phyloP scores from a whole-genome alignment of 2,113 vertebrate species.

The Pachyramphus minor region DNA sequence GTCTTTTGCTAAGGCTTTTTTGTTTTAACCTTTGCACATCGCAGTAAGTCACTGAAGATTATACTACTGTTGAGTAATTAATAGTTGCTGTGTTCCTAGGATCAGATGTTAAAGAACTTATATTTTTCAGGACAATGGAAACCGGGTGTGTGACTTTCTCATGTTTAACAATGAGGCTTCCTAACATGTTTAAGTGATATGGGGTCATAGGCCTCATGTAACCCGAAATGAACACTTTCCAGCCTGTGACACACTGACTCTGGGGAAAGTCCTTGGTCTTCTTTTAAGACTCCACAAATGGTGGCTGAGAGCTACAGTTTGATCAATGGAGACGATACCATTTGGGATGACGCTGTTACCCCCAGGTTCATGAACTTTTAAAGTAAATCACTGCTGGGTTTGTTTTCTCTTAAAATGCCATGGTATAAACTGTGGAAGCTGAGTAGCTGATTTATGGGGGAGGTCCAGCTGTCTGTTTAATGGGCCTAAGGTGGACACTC shows the following conservation, averaged over 20 bases:
- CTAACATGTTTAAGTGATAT: not conserved
- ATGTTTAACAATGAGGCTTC: not conserved
- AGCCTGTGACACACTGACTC: not conserved
- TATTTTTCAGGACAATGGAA: not conserved
- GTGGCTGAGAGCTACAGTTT: not conserved
- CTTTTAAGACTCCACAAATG: not conserved
- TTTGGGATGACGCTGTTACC: not conserved
- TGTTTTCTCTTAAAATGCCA: not conserved
- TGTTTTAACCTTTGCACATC: not conserved
- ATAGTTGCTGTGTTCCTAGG: not conserved
- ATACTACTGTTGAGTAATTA: not conserved
- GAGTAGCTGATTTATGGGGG: not conserved
- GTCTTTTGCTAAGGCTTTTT: not conserved
- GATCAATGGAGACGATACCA: not conserved
- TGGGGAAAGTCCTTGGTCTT: not conserved
- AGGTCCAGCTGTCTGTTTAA: not conserved
- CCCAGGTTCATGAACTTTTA: conserved; percentile 33
- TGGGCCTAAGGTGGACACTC: not conserved
- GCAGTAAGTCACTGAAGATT: not conserved
- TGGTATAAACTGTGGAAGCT: conserved; percentile 8
- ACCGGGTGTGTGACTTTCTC: not conserved
- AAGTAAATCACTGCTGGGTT: conserved; percentile 19
- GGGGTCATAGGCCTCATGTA: not conserved
- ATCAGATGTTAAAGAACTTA: not conserved
- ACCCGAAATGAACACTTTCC: not conserved